These are phyloP conservation scores for Oligia strigilis DNA, from an alignment of 2,888 invertebrate species.

Conservation along the genomic window DNA sequence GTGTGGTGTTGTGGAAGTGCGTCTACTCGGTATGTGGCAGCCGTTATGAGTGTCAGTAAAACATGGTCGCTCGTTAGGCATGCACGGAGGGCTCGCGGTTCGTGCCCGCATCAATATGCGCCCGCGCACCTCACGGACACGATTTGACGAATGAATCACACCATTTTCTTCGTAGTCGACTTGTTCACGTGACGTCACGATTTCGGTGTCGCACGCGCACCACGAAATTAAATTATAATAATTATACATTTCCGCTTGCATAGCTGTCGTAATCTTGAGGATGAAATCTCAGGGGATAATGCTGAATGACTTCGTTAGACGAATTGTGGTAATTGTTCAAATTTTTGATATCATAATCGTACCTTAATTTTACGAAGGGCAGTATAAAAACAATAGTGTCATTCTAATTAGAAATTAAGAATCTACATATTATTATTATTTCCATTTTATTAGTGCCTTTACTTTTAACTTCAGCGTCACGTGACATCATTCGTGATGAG, in stretches of 20 bases:
- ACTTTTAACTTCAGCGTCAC: constrained; percentile 29
- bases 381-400: not conserved
- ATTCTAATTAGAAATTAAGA: constrained; percentile 28
- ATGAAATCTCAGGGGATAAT: constrained; percentile 45
- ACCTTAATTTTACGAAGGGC: not conserved
- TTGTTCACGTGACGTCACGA: constrained; percentile 88
- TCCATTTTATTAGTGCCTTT: not conserved
- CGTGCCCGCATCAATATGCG: constrained; percentile 86
- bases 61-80: constrained; percentile 80
- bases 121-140: constrained; percentile 85
- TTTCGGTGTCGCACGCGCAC: constrained; percentile 85
- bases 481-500: constrained; percentile 63
- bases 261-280: constrained; percentile 69
- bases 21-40: constrained; percentile 71
- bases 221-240: constrained; percentile 84
- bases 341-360: constrained; percentile 1
- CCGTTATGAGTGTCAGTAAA: constrained; percentile 78
- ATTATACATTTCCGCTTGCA: constrained; percentile 82
- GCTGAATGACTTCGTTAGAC: constrained; percentile 37
- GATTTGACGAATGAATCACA: constrained; percentile 88
- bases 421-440: constrained; percentile 3
- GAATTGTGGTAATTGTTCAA: constrained; percentile 11
- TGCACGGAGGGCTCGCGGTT: constrained; percentile 78
- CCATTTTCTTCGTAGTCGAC: constrained; percentile 77
- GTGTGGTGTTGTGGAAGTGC: constrained; percentile 68